phyloP scores from a whole-genome alignment of 1,140 invertebrate species.

The Drosophila lacteicornis region DNA sequence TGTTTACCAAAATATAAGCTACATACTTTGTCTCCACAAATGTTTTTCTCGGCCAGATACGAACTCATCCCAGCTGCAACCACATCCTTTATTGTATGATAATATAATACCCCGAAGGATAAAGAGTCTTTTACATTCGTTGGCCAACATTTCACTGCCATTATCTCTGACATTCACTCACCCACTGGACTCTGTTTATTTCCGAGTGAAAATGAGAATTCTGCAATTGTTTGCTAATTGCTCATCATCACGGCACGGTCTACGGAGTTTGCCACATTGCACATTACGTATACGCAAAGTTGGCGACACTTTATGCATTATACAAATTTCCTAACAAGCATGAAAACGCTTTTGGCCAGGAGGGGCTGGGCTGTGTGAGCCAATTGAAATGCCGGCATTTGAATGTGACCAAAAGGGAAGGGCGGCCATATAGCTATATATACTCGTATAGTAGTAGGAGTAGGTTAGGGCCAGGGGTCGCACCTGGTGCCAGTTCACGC shows the following conservation, averaged over 20 bases:
- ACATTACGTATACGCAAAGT: slow-evolving; percentile 77
- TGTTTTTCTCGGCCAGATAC: no score
- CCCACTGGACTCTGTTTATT: slow-evolving; percentile 52
- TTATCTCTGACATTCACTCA: slow-evolving; percentile 21
- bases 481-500: slow-evolving; percentile 73
- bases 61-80: no score
- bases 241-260: slow-evolving; percentile 69
- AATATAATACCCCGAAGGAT: no score
- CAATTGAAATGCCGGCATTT: slow-evolving; percentile 67
- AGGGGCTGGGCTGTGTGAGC: slow-evolving; percentile 27
- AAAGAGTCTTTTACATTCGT: slow-evolving; percentile 14
- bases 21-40: no score
- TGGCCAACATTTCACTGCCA: slow-evolving; percentile 7
- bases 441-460: neutral
- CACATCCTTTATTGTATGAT: neutral
- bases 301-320: slow-evolving; percentile 75
- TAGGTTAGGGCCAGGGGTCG: slow-evolving; percentile 40
- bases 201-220: slow-evolving; percentile 69
- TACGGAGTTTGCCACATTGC: slow-evolving; percentile 48
- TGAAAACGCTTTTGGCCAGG: slow-evolving; percentile 58
- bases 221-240: slow-evolving; percentile 80
- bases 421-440: slow-evolving; percentile 9
- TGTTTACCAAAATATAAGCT: no score
- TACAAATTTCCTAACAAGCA: slow-evolving; percentile 76
- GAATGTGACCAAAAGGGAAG: slow-evolving; percentile 28